Evolutionary conservation across 1,140 invertebrate species (phyloP), one percentile per base, ranked within the genome.

Genomic region (Drosophila insularis): DNA sequence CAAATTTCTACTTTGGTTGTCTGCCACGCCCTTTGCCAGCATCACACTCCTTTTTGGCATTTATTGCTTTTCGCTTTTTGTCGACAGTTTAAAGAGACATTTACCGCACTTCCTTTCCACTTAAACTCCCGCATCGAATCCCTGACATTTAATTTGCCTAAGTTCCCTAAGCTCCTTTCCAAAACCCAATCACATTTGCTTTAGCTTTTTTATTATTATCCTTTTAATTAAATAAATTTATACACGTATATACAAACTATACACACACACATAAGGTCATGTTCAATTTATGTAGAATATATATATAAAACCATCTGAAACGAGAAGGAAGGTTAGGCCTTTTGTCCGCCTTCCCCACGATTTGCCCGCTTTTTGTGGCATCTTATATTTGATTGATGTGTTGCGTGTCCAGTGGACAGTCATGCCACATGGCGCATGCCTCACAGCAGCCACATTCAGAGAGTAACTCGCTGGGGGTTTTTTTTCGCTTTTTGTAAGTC

Each of bases 111-210:
- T 37, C 56, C 46, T 4, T 19, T 2, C 11, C 50, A 39, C 31
- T 50, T 32, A 39, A 19, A n/a, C 39, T 40, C 32, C 17, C 40
- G 11, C 19, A 43, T 53, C 50, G 35, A 14, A 68, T 27, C 54
- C 78, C 66, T 63, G 85, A 75, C 71, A 81, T 82, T 89, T 87
- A 81, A 87, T 87, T 85, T 85, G 67, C 71, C 74, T 75, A 81
- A 87, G 78, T 87, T 87, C 63, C 59, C 74, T 78, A 87, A 87
- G 74, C 82, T 69, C 46, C 55, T 62, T 55, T 31, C 54, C 54
- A 50, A 60, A 71, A 68, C 69, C 66, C 81, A 76, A 87, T 81
- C 79, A 68, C 61, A 61, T 74, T 65, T 74, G 74, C 73, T 21
- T 65, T 61, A 72, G 55, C 66, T 66, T 75, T 79, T 62, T 73